Evolutionary conservation across 1,140 invertebrate species (phyloP).

Genomic region (Latrodectus geometricus): DNA sequence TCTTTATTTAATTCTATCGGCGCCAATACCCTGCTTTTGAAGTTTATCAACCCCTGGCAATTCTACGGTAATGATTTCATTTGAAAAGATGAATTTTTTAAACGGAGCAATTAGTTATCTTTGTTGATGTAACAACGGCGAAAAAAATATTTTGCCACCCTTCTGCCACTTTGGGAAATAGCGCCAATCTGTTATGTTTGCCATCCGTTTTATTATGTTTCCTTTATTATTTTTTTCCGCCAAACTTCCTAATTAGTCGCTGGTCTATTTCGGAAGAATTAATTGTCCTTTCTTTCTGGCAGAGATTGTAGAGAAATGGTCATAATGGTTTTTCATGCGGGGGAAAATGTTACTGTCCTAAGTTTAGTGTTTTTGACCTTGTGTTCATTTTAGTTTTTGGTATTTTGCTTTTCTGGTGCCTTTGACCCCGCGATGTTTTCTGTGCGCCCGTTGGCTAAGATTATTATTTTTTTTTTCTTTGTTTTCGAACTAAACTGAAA

Average conservation of each 20-base stretch:
- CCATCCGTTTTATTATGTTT: not conserved
- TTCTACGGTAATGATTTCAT: slow-evolving; percentile 17
- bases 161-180: not conserved
- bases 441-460: not conserved
- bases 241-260: slow-evolving; percentile 12
- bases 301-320: not conserved
- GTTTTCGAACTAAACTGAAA: too few relatives aligned
- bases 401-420: not conserved
- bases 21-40: not conserved
- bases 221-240: not conserved
- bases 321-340: not conserved
- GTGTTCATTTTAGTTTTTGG: not conserved
- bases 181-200: not conserved
- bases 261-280: slow-evolving; percentile 11
- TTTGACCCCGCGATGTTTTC: slow-evolving; percentile 5
- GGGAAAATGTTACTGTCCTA: not conserved
- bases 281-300: not conserved
- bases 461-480: too few relatives aligned
- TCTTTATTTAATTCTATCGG: not conserved
- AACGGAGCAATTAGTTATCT: slow-evolving; percentile 13
- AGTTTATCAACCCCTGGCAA: slow-evolving; percentile 14
- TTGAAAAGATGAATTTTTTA: slow-evolving; percentile 12
- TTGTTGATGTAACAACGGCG: not conserved
- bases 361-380: slow-evolving; percentile 8
- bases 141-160: not conserved